phyloP scores from a whole-genome alignment of 2,888 invertebrate species.

The Parnassius apollo region DNA sequence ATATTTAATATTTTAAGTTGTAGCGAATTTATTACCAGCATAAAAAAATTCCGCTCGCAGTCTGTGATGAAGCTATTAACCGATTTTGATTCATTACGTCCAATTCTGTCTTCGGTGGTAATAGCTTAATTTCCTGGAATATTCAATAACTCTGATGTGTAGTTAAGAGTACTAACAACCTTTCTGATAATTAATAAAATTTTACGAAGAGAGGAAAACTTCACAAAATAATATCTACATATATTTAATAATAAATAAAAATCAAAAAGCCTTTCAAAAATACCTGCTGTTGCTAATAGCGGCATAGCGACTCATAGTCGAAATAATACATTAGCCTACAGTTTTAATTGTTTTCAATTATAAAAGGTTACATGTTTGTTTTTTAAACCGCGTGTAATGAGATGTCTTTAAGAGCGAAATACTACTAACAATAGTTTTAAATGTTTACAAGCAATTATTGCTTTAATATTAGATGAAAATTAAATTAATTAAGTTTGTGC shows the following conservation, averaged over 20 bases:
- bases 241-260: not conserved
- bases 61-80: constrained; percentile 2
- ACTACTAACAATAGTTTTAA: too few relatives aligned
- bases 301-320: too few relatives aligned
- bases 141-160: not conserved
- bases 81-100: constrained; percentile 3
- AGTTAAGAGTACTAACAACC: too few relatives aligned
- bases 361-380: not conserved
- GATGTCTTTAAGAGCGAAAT: not conserved
- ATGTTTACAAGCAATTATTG: too few relatives aligned
- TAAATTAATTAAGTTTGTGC: not conserved
- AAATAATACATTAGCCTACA: too few relatives aligned
- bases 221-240: not conserved
- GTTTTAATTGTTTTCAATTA: too few relatives aligned
- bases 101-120: not conserved
- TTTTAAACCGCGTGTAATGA: not conserved
- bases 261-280: not conserved
- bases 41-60: constrained; percentile 3
- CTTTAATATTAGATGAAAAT: not conserved
- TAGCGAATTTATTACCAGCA: not conserved
- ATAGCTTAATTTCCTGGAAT: constrained; percentile 2
- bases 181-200: not conserved
- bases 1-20: not conserved
- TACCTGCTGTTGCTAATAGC: not conserved
- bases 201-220: not conserved